Base-by-base conservation (phyloP, 2,888 invertebrate species). In the Trichopria drosophilae region DNA sequence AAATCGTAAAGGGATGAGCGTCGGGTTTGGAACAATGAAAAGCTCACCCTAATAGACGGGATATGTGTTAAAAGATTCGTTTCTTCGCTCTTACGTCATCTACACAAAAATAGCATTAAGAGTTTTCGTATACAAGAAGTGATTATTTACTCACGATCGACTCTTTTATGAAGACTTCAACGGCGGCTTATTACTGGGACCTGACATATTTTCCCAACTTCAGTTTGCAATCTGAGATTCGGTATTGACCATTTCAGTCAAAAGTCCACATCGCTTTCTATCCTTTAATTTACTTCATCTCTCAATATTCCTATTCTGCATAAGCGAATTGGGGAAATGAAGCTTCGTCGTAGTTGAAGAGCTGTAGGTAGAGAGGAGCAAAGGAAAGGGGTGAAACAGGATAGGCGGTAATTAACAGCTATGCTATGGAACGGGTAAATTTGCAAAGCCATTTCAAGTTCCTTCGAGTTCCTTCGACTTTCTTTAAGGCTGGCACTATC, bases 401-500 rank as follows among this genome's bases (percentile, higher is more conserved):
- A 34, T n/a, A 22, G 39, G 45, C 54, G 60, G 64, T 71, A 72
- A 73, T 73, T 73, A 73, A 65, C 61, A 63, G 31, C 15, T 5
- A 5, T 4, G 6, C 15, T 10, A 10, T 43, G 37, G 12, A 10
- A 59, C 58, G 65, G 63, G 69, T 59, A 73, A 73, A 74, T 73
- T 74, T 73, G 67, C 70, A 66, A 68, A 72, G 69, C 72, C 68
- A 73, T 71, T 73, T 73, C 68, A 70, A 71, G 70, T 67, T 71
- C 61, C 62, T 65, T 59, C 57, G 55, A 61, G 61, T 58, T 63
- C 47, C 61, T 62, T 55, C 56, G 55, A 60, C 55, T 66, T 67
- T 65, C 66, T 66, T 64, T 58, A 55, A 62, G 53, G 57, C 52
- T 47, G 12, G 18, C 31, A 40, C 56, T 53, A 57, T 58, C 55